phyloP scores from a whole-genome alignment of 2,797 vertebrate genomes.

The Apogon hyalosoma region DNA sequence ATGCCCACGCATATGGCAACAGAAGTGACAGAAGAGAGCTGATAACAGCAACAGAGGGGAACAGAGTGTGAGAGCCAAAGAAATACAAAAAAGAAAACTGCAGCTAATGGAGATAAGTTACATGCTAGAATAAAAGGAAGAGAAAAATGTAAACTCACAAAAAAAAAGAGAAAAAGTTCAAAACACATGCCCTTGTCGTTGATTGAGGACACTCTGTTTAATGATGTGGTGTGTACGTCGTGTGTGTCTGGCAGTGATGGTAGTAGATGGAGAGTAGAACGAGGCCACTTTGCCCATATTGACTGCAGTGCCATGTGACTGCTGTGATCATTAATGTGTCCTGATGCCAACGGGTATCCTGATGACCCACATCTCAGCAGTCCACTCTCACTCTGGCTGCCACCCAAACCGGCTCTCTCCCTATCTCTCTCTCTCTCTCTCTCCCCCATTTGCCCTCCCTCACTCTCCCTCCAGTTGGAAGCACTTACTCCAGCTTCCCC shows the following conservation, averaged over 20 bases:
- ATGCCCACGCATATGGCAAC: constrained; percentile 40
- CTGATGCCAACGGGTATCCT: constrained; percentile 83
- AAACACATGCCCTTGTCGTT: constrained; percentile 37
- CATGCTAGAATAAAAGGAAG: background rate
- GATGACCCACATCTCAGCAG: constrained; percentile 84
- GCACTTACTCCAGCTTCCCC: constrained; percentile 29
- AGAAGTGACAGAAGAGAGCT: constrained; percentile 23
- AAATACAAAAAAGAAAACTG: constrained; percentile 4
- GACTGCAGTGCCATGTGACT: constrained; percentile 80
- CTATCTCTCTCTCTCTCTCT: constrained; percentile 21
- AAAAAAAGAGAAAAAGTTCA: constrained; percentile 8
- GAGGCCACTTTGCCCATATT: constrained; percentile 79
- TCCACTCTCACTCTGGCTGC: constrained; percentile 73
- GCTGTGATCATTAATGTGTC: constrained; percentile 81
- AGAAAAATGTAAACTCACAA: background rate
- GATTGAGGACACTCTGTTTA: constrained; percentile 29
- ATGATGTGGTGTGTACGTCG: constrained; percentile 12
- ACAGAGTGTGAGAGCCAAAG: constrained; percentile 32
- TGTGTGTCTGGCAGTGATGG: constrained; percentile 28
- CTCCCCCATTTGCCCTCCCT: constrained; percentile 15
- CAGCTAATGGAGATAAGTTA: constrained; percentile 9
- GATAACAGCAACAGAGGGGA: constrained; percentile 16
- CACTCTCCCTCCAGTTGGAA: constrained; percentile 33
- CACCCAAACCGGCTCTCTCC: constrained; percentile 63
- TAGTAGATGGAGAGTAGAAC: constrained; percentile 59